phyloP scores from a whole-genome alignment of 2,113 vertebrate species.

The Seriola rivoliana region DNA sequence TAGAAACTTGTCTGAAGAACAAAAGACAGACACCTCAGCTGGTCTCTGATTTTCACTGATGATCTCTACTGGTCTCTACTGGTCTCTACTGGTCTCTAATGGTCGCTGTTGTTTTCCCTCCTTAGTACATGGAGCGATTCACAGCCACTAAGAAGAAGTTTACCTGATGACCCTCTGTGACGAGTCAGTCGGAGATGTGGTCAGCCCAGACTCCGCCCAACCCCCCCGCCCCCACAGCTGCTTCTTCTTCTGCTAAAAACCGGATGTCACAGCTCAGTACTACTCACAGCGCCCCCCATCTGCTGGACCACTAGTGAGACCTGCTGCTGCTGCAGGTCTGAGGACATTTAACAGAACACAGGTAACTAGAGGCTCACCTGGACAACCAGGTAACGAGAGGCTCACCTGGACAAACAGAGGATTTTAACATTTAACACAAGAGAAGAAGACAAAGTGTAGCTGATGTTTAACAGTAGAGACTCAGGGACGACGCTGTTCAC shows the following conservation, averaged over 20 bases:
- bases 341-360: neutral
- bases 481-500: no score
- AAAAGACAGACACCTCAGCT: no score
- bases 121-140: slow-evolving; percentile 98
- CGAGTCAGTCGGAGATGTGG: neutral
- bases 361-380: neutral
- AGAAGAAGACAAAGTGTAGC: no score
- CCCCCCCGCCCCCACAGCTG: neutral
- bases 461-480: no score
- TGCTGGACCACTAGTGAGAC: neutral
- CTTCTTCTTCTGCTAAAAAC: slow-evolving; percentile 22
- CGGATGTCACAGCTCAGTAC: no score
- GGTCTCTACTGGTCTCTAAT: neutral
- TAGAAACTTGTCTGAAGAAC: no score
- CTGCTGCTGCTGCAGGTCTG: neutral
- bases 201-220: neutral
- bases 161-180: slow-evolving; percentile 79
- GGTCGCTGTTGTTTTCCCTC: neutral
- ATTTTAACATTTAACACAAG: no score
- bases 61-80: neutral
- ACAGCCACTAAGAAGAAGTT: slow-evolving; percentile 99
- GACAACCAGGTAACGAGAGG: neutral
- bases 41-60: neutral
- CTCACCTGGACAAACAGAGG: neutral
- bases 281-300: neutral